Conservation (phyloP, 2,888 invertebrate species). For the Gortyna flavago region DNA sequence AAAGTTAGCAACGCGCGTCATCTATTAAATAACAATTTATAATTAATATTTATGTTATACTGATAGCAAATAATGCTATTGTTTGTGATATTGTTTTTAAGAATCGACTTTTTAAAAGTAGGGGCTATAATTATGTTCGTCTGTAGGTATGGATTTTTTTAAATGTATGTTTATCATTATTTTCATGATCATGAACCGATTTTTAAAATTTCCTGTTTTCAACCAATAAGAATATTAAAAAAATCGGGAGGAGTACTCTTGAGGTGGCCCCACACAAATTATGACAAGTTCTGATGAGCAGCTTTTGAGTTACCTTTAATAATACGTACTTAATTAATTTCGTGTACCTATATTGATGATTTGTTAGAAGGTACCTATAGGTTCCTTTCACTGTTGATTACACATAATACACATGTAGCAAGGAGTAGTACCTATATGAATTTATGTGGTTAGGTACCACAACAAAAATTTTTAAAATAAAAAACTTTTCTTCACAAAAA, state of each 20-base stretch:
- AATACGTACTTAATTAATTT: background rate
- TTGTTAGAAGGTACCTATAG: background rate
- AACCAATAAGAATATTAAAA: no score
- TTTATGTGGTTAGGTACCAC: background rate
- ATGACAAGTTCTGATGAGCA: background rate
- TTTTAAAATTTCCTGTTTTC: background rate
- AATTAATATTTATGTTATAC: slow-evolving; percentile 12
- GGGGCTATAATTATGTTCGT: background rate
- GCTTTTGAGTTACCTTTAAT: background rate
- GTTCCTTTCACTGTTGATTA: background rate
- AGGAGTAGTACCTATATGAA: background rate
- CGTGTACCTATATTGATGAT: background rate
- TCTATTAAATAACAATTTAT: slow-evolving; percentile 54
- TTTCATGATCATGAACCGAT: background rate
- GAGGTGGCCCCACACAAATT: background rate
- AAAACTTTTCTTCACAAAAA: background rate
- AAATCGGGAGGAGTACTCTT: background rate
- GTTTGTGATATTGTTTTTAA: background rate
- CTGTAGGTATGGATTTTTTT: background rate
- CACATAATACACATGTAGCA: background rate
- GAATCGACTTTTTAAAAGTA: background rate
- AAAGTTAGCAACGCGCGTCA: slow-evolving; percentile 42
- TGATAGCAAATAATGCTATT: slow-evolving; percentile 7
- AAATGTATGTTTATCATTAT: background rate
- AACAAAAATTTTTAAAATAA: background rate